These are phyloP conservation scores for Lathronympha strigana DNA, from an alignment of 2,888 invertebrate species.

Conservation along the genomic window DNA sequence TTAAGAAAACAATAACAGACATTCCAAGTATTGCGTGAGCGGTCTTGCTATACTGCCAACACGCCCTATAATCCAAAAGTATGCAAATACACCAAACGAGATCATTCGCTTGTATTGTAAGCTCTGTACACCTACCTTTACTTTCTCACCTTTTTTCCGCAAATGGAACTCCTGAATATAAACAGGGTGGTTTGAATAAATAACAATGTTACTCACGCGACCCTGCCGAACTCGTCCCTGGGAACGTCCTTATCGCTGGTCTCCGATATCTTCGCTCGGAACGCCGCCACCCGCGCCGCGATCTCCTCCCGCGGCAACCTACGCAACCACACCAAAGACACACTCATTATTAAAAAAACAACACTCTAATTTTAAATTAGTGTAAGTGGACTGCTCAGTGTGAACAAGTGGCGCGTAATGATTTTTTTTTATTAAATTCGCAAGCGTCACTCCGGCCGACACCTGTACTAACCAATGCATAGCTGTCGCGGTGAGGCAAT, in stretches of 20 bases:
- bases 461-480: slow-evolving; percentile 79
- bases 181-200: slow-evolving; percentile 17
- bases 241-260: slow-evolving; percentile 84
- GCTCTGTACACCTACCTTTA: background rate
- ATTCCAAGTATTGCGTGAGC: slow-evolving; percentile 17
- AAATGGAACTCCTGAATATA: slow-evolving; percentile 21
- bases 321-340: slow-evolving; percentile 79
- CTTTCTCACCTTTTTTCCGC: background rate
- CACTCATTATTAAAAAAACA: slow-evolving; percentile 65
- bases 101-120: slow-evolving; percentile 12
- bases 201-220: slow-evolving; percentile 77
- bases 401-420: slow-evolving; percentile 61
- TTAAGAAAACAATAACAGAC: slow-evolving; percentile 33
- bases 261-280: slow-evolving; percentile 93
- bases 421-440: slow-evolving; percentile 66
- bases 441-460: slow-evolving; percentile 47
- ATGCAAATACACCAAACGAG: slow-evolving; percentile 12
- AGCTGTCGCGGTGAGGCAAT: slow-evolving; percentile 64
- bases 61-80: slow-evolving; percentile 1
- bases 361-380: slow-evolving; percentile 40
- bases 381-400: slow-evolving; percentile 50
- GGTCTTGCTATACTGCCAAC: slow-evolving; percentile 20
- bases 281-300: slow-evolving; percentile 93
- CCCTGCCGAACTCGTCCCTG: slow-evolving; percentile 93
- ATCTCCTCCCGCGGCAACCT: slow-evolving; percentile 95